phyloP scores from a whole-genome alignment of 2,888 invertebrate genomes.

The Corythucha ciliata region DNA sequence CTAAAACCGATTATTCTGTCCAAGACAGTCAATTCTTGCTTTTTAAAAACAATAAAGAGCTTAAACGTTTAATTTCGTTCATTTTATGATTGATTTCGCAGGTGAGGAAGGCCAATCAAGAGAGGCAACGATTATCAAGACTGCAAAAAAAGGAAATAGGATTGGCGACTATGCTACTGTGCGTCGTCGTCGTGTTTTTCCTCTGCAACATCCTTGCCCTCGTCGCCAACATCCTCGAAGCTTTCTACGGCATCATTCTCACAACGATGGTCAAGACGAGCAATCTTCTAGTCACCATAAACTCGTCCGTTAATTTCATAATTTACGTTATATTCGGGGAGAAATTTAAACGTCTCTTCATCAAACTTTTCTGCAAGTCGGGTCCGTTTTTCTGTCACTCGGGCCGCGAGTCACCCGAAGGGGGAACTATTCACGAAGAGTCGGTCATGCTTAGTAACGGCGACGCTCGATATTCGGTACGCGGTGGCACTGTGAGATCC shows the following conservation, averaged over 20 bases:
- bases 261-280: slow-evolving; percentile 68
- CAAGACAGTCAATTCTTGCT: too few species aligned
- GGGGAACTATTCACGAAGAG: slow-evolving; percentile 64
- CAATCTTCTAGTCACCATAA: slow-evolving; percentile 89
- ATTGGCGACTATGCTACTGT: slow-evolving; percentile 87
- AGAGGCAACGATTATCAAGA: slow-evolving; percentile 79
- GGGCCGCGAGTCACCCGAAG: slow-evolving; percentile 58
- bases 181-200: slow-evolving; percentile 89
- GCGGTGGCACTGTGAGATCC: background rate
- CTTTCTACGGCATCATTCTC: slow-evolving; percentile 57
- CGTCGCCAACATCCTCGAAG: slow-evolving; percentile 76
- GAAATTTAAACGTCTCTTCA: slow-evolving; percentile 83
- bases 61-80: too few species aligned
- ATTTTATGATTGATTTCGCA: too few species aligned
- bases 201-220: slow-evolving; percentile 82
- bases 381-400: slow-evolving; percentile 42
- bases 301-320: slow-evolving; percentile 94
- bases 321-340: slow-evolving; percentile 97
- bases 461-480: slow-evolving; percentile 48
- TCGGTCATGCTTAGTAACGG: slow-evolving; percentile 68
- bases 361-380: slow-evolving; percentile 65
- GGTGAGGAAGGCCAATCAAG: slow-evolving; percentile 80
- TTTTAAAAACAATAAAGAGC: too few species aligned
- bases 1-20: too few species aligned
- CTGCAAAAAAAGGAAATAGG: slow-evolving; percentile 87